These are phyloP conservation scores for Neomicropteryx cornuta DNA, from an alignment of 1,140 invertebrate species.

Conservation along the genomic window DNA sequence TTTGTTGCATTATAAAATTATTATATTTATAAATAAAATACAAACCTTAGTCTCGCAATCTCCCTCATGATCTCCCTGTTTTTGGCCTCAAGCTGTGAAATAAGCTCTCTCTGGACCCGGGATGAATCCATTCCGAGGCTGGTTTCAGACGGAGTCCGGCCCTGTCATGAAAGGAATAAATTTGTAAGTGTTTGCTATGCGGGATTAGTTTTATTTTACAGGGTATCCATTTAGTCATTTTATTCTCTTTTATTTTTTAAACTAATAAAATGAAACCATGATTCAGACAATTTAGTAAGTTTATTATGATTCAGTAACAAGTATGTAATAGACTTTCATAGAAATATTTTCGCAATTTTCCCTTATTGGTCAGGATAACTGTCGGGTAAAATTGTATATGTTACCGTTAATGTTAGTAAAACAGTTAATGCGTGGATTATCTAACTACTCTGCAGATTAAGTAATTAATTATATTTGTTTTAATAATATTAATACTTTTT, in stretches of 20 bases:
- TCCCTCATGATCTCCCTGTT: constrained; percentile 97
- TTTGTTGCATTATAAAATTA: too few relatives aligned
- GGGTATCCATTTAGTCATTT: too few relatives aligned
- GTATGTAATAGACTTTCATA: too few relatives aligned
- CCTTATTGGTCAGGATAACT: too few relatives aligned
- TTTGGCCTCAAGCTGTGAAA: constrained; percentile 88
- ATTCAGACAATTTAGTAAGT: background rate
- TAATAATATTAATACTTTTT: too few relatives aligned
- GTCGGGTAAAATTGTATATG: too few relatives aligned
- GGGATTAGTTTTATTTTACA: background rate
- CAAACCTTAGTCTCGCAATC: constrained; percentile 79
- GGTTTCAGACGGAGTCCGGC: constrained; percentile 63
- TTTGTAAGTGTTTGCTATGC: constrained; percentile 1
- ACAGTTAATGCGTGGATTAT: too few relatives aligned
- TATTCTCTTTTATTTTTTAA: too few relatives aligned
- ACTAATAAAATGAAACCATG: constrained; percentile 6
- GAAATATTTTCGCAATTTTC: too few relatives aligned
- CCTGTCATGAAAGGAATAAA: constrained; percentile 42
- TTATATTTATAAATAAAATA: background rate
- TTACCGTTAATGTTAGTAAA: too few relatives aligned
- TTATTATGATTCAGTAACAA: too few relatives aligned
- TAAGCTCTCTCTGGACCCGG: constrained; percentile 81
- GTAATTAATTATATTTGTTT: background rate
- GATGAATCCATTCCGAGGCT: constrained; percentile 64
- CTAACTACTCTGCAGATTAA: too few relatives aligned